These are phyloP conservation scores for Nothoprocta pentlandii DNA, from an alignment of 2,113 vertebrate genomes.

Conservation along the genomic window DNA sequence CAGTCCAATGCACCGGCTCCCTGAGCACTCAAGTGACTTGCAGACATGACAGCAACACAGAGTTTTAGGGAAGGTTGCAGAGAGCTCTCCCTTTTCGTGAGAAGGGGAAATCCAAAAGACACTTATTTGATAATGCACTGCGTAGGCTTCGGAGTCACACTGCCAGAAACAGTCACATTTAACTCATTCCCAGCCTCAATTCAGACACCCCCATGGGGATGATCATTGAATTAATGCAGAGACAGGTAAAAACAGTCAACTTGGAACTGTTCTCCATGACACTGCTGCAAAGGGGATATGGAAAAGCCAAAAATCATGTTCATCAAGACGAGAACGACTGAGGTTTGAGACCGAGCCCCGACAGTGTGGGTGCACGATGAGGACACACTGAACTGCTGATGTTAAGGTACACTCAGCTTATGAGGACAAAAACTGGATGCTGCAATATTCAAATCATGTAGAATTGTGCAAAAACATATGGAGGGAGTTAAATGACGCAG, in stretches of 20 bases:
- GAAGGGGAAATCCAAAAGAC: not conserved
- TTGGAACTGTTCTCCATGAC: not conserved
- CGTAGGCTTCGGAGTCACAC: not conserved
- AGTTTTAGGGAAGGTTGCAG: not conserved
- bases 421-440: not conserved
- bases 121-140: not conserved
- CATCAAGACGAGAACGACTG: not conserved
- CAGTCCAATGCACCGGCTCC: not conserved
- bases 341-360: not conserved
- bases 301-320: not conserved
- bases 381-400: not conserved
- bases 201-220: not conserved
- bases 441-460: not conserved
- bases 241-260: not conserved
- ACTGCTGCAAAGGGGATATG: not conserved
- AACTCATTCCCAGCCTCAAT: not conserved
- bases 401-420: not conserved
- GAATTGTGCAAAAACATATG: not conserved
- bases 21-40: too few relatives aligned
- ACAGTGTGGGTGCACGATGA: not conserved
- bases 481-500: not conserved
- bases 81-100: not conserved
- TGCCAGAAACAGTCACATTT: not conserved
- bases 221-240: not conserved
- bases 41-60: not conserved